Base-by-base conservation (phyloP, 2,888 invertebrate species). In the Ichneumoninae sp. region DNA sequence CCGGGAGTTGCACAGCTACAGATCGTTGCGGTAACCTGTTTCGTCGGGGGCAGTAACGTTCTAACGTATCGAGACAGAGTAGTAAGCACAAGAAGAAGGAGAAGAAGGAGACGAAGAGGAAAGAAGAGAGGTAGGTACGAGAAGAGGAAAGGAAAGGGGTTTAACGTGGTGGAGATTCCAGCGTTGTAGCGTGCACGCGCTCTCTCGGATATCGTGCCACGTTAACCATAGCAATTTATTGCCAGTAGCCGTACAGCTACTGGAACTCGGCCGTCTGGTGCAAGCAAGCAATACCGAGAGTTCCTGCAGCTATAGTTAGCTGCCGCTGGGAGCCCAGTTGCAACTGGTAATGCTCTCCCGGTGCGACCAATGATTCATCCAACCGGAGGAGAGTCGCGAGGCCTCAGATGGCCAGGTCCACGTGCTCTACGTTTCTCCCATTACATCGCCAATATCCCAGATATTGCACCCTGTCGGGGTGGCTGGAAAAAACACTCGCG, bases 341-440 rank as follows among this genome's bases (percentile, higher is more conserved):
- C 88, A 88, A 50, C 85, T 86, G 87, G 88, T 90, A 91, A 90
- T 91, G 88, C 88, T 89, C 73, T 50, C 90, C 89, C 89, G 85
- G 85, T 88, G 89, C 88, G 89, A 86, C 88, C 89, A 87, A 92
- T 92, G 92, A 92, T 89, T 92, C 92, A 91, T 92, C 89, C 88
- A 22, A 83, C 66, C 7, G 71, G 71, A 60, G 54, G 68, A 68
- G 69, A 69, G 36, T 69, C 63, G 60, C 76, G 84, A 88, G 90
- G 90, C 87, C 92, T 92, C 92, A 91, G 92, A 91, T 92, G 92
- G 89, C 88, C 87, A 83, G 86, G 82, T 81, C 86, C 86, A 86
- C 81, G 85, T 88, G 86, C 87, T 85, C 88, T 76, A 65, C 89
- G 88, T 89, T 91, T 91, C 89, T 87, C 87, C 89, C 90, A 92